Evolutionary conservation across 2,797 vertebrate species (phyloP).

Genomic region (Liasis olivaceus): DNA sequence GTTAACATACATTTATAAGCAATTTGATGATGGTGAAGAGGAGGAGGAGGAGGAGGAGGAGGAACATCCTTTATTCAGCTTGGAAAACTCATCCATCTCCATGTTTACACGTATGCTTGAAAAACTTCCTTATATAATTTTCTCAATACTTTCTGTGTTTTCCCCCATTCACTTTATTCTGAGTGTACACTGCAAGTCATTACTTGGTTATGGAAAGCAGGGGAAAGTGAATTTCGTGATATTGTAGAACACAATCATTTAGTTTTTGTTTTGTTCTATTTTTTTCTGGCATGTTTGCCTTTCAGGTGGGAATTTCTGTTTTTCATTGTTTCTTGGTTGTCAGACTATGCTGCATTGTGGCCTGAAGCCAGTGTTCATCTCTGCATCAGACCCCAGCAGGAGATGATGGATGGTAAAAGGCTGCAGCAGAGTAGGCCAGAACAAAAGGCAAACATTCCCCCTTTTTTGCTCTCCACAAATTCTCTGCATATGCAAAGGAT

Average conservation of each 20-base stretch:
- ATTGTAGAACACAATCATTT: slow-evolving; percentile 30
- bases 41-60: too few relatives aligned
- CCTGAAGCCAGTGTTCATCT: slow-evolving; percentile 53
- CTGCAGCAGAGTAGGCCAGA: not conserved
- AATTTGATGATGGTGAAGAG: too few relatives aligned
- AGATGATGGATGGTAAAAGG: slow-evolving; percentile 23
- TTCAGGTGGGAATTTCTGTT: slow-evolving; percentile 49
- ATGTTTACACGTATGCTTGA: not conserved
- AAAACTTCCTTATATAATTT: not conserved
- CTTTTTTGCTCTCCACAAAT: not conserved
- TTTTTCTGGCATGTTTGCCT: slow-evolving; percentile 48
- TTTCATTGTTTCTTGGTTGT: slow-evolving; percentile 55
- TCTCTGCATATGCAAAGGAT: slow-evolving; percentile 47
- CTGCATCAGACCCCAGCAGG: slow-evolving; percentile 41
- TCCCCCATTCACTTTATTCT: not conserved
- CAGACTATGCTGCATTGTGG: slow-evolving; percentile 45
- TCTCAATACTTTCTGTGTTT: too few relatives aligned
- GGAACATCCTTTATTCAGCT: not conserved
- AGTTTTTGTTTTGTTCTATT: not conserved
- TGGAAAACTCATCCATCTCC: not conserved
- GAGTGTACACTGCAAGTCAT: slow-evolving; percentile 2
- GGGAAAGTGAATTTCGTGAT: not conserved
- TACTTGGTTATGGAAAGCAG: too few relatives aligned
- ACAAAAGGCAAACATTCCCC: not conserved
- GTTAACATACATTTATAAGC: too few relatives aligned